Evolutionary conservation across 2,888 invertebrate genomes (phyloP).

Genomic region (Epirrita christyi): DNA sequence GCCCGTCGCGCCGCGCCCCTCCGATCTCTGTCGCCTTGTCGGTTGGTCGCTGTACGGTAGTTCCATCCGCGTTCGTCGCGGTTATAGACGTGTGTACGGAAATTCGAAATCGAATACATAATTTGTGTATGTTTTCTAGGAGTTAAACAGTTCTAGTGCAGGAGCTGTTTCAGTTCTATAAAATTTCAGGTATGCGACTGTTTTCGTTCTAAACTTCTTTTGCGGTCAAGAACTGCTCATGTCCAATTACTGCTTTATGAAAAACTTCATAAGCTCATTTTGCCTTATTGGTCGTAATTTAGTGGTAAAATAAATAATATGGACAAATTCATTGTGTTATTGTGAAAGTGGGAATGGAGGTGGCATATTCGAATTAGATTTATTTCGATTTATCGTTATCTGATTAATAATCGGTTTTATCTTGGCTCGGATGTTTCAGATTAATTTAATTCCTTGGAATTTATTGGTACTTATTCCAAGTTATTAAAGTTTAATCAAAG

Average conservation of each 20-base stretch:
- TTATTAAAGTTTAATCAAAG: too few relatives aligned
- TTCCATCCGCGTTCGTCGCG: slow-evolving; percentile 65
- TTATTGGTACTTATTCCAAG: neutral
- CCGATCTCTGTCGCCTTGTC: slow-evolving; percentile 55
- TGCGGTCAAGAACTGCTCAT: slow-evolving; percentile 2
- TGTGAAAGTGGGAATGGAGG: neutral
- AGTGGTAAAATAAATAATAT: neutral
- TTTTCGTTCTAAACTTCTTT: neutral
- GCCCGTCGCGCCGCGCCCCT: slow-evolving; percentile 68
- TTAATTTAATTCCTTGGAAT: slow-evolving; percentile 4
- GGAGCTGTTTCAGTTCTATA: slow-evolving; percentile 53
- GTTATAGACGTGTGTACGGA: slow-evolving; percentile 60
- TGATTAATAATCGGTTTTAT: slow-evolving; percentile 20
- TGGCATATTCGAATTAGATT: neutral
- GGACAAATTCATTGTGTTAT: slow-evolving; percentile 2
- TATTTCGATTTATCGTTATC: slow-evolving; percentile 4
- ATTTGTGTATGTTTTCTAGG: slow-evolving; percentile 33
- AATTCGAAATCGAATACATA: slow-evolving; percentile 33
- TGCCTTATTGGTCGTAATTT: neutral
- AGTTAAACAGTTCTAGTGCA: slow-evolving; percentile 12
- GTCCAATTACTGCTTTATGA: neutral
- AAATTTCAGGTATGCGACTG: slow-evolving; percentile 49
- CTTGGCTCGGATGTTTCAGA: slow-evolving; percentile 6
- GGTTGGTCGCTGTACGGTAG: slow-evolving; percentile 60
- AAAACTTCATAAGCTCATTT: slow-evolving; percentile 4